Percentiles rank a stretch among this genome's conserved stretches.
Evolutionary conservation across 1,140 invertebrate genomes (phyloP).

Genomic region (Neuroterus valhalla): DNA sequence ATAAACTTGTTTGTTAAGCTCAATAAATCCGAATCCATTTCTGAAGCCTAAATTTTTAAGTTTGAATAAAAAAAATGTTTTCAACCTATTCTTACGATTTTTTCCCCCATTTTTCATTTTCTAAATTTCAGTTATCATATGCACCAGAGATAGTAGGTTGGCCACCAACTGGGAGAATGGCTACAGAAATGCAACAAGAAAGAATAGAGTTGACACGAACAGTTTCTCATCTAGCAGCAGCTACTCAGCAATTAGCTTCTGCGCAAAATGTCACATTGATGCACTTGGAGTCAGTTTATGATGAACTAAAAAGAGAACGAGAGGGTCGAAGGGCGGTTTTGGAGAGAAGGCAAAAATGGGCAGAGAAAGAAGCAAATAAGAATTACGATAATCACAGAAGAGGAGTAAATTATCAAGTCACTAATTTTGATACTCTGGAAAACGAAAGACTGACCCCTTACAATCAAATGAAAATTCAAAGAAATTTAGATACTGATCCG

Average conservation of each 20-base stretch:
- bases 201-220: conserved; percentile 60
- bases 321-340: conserved; percentile 15
- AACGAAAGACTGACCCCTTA: conserved; percentile 17
- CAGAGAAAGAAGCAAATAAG: conserved; percentile 17
- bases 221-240: conserved; percentile 65
- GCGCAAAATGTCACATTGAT: conserved; percentile 64
- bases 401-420: not conserved
- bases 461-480: conserved; percentile 9
- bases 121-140: conserved; percentile 36
- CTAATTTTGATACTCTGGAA: not conserved
- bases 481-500: conserved; percentile 8
- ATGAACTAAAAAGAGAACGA: conserved; percentile 55
- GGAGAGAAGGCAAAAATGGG: conserved; percentile 26
- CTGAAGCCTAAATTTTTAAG: not conserved
- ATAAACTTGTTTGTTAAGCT: too few species aligned
- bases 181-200: conserved; percentile 51
- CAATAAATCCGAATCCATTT: not conserved
- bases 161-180: conserved; percentile 36
- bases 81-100: not conserved
- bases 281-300: conserved; percentile 64
- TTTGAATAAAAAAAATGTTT: not conserved
- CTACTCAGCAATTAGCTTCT: conserved; percentile 68
- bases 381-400: not conserved
- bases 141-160: conserved; percentile 46
- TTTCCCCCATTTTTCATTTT: not conserved